Conservation (phyloP, 2,888 invertebrate genomes). For the Drosophila putrida region DNA sequence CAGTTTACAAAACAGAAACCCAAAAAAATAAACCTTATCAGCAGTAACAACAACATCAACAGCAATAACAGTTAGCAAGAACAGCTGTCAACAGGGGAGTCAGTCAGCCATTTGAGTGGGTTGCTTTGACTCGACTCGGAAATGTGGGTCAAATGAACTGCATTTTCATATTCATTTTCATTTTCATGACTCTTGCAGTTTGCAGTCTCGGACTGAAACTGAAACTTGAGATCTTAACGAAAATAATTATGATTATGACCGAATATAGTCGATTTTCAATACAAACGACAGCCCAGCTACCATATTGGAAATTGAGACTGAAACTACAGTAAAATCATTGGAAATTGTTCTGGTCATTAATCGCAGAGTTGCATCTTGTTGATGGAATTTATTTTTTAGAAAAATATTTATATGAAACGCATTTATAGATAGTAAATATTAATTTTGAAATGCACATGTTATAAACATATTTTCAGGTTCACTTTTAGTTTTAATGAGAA, state of each 20-base stretch:
- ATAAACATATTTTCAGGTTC: no score
- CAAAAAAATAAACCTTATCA: conserved; percentile 13
- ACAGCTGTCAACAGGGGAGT: conserved; percentile 41
- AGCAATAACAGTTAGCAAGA: conserved; percentile 16
- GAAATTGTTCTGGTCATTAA: not conserved
- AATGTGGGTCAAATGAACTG: conserved; percentile 71
- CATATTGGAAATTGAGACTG: no score
- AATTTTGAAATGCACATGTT: no score
- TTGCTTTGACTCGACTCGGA: conserved; percentile 21
- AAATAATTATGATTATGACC: conserved; percentile 42
- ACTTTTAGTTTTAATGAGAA: no score
- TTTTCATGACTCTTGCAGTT: conserved; percentile 51
- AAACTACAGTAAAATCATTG: no score
- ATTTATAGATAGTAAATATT: no score
- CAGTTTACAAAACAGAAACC: conserved; percentile 22
- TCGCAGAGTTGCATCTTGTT: not conserved
- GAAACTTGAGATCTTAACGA: conserved; percentile 18
- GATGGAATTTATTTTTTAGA: not conserved
- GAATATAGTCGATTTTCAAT: conserved; percentile 18
- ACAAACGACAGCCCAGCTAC: no score
- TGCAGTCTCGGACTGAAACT: conserved; percentile 7
- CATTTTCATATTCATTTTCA: conserved; percentile 65
- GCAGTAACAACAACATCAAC: not conserved
- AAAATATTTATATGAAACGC: no score
- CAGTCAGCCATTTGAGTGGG: conserved; percentile 61